These are phyloP conservation scores for Talpa occidentalis DNA, from an alignment of 2,113 vertebrate species.

Conservation along the genomic window DNA sequence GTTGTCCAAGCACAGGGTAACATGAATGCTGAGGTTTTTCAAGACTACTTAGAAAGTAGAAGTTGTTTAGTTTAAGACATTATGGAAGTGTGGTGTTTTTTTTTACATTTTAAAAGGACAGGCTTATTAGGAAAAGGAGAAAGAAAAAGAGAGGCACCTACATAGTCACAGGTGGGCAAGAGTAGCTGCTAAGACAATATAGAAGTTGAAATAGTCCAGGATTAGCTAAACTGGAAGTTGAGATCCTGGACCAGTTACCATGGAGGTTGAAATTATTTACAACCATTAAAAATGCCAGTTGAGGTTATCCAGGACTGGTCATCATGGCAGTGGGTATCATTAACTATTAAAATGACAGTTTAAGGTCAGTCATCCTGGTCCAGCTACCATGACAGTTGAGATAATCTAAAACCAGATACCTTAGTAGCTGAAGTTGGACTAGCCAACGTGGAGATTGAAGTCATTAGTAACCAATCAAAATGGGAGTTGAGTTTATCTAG, in stretches of 20 bases:
- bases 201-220: background rate
- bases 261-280: constrained; percentile 28
- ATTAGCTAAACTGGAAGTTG: background rate
- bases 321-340: background rate
- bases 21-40: constrained; percentile 10
- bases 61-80: background rate
- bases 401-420: background rate
- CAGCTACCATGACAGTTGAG: background rate
- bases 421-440: background rate
- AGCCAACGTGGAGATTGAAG: background rate
- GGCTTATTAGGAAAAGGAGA: too few species aligned
- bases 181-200: too few species aligned
- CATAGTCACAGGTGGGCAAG: too few species aligned
- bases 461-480: constrained; percentile 33
- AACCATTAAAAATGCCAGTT: background rate
- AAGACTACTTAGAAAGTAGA: constrained; percentile 24
- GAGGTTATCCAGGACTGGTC: background rate
- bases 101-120: too few species aligned
- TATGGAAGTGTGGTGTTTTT: background rate
- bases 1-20: background rate
- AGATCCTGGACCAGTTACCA: background rate
- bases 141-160: too few species aligned
- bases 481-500: constrained; percentile 28
- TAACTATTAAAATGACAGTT: constrained; percentile 13
- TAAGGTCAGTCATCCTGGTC: background rate